Conservation (phyloP, 1,140 invertebrate genomes). For the Ectropis grisescens region DNA sequence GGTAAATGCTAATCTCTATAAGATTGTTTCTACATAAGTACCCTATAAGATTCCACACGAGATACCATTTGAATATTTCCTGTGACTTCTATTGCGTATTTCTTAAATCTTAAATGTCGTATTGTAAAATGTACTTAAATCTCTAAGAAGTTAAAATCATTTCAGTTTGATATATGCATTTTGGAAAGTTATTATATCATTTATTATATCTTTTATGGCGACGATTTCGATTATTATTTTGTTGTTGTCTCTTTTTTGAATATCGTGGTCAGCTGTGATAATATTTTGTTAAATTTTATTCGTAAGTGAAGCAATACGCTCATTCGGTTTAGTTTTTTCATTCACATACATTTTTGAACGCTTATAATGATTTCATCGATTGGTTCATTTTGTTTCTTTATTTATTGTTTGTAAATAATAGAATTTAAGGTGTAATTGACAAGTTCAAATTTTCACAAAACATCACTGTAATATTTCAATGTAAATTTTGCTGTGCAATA, state of each 20-base stretch:
- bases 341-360: too few species aligned
- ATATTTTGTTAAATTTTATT: constrained; percentile 70
- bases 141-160: too few species aligned
- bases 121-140: constrained; percentile 65
- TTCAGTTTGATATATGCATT: too few species aligned
- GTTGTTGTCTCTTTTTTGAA: constrained; percentile 38
- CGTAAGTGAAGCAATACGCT: constrained; percentile 38
- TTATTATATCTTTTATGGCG: too few species aligned
- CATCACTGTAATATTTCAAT: too few species aligned
- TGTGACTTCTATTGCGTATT: constrained; percentile 45
- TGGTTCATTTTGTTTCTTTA: constrained; percentile 56
- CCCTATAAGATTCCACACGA: constrained; percentile 31
- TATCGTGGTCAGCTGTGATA: constrained; percentile 67
- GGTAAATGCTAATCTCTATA: constrained; percentile 22
- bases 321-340: constrained; percentile 17
- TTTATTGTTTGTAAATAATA: constrained; percentile 64
- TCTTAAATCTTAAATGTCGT: constrained; percentile 56
- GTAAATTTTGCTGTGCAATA: constrained; percentile 59
- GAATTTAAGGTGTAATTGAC: constrained; percentile 32
- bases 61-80: constrained; percentile 45
- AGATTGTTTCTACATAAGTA: too few species aligned
- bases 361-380: constrained; percentile 5
- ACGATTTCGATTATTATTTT: constrained; percentile 7
- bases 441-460: constrained; percentile 27
- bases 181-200: too few species aligned